phyloP scores from a whole-genome alignment of 2,113 vertebrate species.

The Fulica atra region DNA sequence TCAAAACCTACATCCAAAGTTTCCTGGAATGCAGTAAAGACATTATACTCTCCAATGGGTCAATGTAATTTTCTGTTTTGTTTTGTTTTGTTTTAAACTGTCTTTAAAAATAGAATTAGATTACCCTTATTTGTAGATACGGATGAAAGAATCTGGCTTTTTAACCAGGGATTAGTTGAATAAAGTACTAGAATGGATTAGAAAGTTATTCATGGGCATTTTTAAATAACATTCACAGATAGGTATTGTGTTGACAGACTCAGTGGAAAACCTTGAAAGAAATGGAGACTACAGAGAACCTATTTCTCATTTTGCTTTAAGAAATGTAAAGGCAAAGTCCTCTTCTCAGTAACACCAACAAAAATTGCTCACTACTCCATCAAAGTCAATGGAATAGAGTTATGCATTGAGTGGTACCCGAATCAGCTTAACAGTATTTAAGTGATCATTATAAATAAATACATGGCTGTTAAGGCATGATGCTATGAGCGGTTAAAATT shows the following conservation, averaged over 20 bases:
- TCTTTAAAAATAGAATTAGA: not conserved
- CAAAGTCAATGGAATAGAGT: not conserved
- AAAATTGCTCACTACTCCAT: not conserved
- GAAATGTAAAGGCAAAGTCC: not conserved
- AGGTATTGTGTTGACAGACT: not conserved
- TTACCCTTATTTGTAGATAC: not conserved
- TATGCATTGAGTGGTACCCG: not conserved
- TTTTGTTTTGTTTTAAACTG: not conserved
- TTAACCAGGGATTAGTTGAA: not conserved
- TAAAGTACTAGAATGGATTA: not conserved
- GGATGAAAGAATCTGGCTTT: not conserved
- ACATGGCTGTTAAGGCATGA: not conserved
- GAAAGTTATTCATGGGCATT: not conserved
- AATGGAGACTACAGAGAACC: not conserved
- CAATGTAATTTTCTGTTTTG: not conserved
- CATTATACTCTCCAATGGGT: not conserved
- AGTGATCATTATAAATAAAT: not conserved
- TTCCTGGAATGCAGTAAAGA: conserved; percentile 18
- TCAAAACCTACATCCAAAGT: conserved; percentile 19
- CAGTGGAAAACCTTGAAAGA: not conserved
- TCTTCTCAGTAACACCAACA: not conserved
- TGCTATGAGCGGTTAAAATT: not conserved
- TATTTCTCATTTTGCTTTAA: not conserved
- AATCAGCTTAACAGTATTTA: not conserved
- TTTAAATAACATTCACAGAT: not conserved